Base-by-base conservation (phyloP, 2,797 vertebrate species). In the Prionace glauca region DNA sequence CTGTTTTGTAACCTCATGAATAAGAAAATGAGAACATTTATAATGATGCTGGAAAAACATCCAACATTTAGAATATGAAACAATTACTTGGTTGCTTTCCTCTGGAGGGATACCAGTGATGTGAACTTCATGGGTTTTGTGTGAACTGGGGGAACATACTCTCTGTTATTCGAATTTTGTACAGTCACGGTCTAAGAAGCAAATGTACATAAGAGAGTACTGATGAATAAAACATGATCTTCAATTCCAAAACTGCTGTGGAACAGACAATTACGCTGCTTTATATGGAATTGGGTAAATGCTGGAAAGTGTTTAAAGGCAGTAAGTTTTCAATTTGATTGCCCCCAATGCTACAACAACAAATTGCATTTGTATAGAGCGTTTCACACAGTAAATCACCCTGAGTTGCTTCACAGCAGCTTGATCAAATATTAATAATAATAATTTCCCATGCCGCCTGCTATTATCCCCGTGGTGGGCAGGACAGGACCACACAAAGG, bases 221-320 rank as follows among this genome's bases (percentile, higher is more conserved):
- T n/a, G 93, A 50, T 95, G 60, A 95, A 74, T 95, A 95, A 95
- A 95, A 95, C 93, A 95, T 95, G 29, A 95, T 77, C 71, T 4
- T 60, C 26, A 12, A 95, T 77, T 60, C 93, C 45, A 29, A 77
- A 56, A 60, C 14, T 77, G 2, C 93, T 26, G 18, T n/a, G 26
- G 41, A 77, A 56, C 45, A 95, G 67, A 0, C 71, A 56, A 95
- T 95, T 74, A 74, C 50, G 10, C 12, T 95, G 26, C 45, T 94
- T 72, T 56, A 50, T 29, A 77, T 77, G 56, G 45, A 29, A 41
- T 56, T 94, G 91, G 65, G 24, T 67, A 65, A 92, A 92, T n/a
- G 14, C 36, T 87, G 26, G 10, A 12, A 88, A 88, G 56, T 45
- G 4, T 24, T 84, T 45, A 22, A 84, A 41, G 81, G 1, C 18